Percentiles rank a stretch among this genome's conserved stretches.
Conservation (phyloP, 2,113 vertebrate genomes). For the Gnathonemus longibarbis region DNA sequence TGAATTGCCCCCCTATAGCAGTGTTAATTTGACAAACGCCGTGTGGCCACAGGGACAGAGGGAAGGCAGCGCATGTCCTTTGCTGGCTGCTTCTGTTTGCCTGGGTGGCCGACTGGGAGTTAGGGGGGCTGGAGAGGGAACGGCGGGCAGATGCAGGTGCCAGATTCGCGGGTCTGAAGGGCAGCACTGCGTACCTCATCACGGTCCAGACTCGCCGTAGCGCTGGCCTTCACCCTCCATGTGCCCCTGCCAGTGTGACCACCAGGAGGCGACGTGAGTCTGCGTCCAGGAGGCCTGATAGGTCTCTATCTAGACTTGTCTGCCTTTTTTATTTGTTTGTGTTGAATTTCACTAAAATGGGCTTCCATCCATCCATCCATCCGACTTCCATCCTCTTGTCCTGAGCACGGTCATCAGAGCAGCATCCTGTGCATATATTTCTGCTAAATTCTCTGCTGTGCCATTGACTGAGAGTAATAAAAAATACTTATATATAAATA, state of each 20-base stretch:
- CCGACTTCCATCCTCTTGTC: neutral
- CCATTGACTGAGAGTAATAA: neutral
- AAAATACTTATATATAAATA: neutral
- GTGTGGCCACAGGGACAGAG: neutral
- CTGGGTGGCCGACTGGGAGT: constrained; percentile 79
- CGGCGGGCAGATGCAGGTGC: constrained; percentile 60
- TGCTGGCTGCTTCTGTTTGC: constrained; percentile 16
- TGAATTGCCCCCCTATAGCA: neutral
- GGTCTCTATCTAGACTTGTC: neutral
- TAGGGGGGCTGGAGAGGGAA: constrained; percentile 66
- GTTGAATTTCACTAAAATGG: neutral
- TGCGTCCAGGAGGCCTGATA: neutral
- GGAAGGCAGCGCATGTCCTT: neutral
- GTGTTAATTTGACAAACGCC: neutral
- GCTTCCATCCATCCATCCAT: neutral
- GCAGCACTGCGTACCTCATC: constrained; percentile 69
- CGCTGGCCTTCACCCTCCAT: constrained; percentile 74
- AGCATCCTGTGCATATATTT: neutral
- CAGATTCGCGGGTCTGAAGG: constrained; percentile 68
- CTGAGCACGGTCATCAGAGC: neutral
- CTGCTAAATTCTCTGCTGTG: neutral
- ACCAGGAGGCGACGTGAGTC: constrained; percentile 87
- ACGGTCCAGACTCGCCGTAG: constrained; percentile 79
- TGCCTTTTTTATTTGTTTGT: neutral
- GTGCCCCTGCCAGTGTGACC: constrained; percentile 67